phyloP scores from a whole-genome alignment of 2,888 invertebrate genomes.

The Campoplex nolae region DNA sequence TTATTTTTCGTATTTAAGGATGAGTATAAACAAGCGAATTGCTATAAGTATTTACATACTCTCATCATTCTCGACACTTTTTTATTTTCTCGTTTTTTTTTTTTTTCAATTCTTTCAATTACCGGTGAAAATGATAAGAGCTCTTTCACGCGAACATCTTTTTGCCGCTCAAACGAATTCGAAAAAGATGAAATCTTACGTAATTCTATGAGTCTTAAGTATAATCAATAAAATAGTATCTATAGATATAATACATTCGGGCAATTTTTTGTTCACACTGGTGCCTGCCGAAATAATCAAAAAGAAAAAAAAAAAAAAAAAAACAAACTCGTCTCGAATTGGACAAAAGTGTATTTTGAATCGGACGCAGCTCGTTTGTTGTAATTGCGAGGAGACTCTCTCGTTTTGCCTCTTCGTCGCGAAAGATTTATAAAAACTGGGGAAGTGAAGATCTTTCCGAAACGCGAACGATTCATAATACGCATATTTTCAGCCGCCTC shows the following conservation, averaged over 20 bases:
- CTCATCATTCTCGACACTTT: conserved; percentile 69
- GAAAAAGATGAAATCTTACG: conserved; percentile 32
- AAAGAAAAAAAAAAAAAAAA: too few relatives aligned
- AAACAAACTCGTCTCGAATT: not conserved
- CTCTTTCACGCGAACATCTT: conserved; percentile 40
- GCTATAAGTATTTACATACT: conserved; percentile 68
- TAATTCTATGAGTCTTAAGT: conserved; percentile 20
- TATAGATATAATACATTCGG: conserved; percentile 3
- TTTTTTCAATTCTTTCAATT: conserved; percentile 33
- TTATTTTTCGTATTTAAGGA: conserved; percentile 43
- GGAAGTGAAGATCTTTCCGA: conserved; percentile 51
- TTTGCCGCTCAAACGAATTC: conserved; percentile 38
- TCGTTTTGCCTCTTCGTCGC: not conserved
- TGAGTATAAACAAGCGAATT: conserved; percentile 63
- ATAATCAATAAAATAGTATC: conserved; percentile 28
- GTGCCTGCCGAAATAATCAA: conserved; percentile 16
- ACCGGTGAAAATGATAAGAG: conserved; percentile 57
- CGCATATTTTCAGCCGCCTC: not conserved
- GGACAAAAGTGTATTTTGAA: conserved; percentile 26
- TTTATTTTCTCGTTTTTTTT: conserved; percentile 50
- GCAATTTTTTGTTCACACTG: conserved; percentile 32
- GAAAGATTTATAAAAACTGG: conserved; percentile 46
- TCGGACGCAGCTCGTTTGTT: conserved; percentile 21
- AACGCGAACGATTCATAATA: conserved; percentile 32
- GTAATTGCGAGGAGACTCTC: conserved; percentile 1